Conservation (phyloP, 2,113 vertebrate genomes). For the Coptodon bakossiorum region DNA sequence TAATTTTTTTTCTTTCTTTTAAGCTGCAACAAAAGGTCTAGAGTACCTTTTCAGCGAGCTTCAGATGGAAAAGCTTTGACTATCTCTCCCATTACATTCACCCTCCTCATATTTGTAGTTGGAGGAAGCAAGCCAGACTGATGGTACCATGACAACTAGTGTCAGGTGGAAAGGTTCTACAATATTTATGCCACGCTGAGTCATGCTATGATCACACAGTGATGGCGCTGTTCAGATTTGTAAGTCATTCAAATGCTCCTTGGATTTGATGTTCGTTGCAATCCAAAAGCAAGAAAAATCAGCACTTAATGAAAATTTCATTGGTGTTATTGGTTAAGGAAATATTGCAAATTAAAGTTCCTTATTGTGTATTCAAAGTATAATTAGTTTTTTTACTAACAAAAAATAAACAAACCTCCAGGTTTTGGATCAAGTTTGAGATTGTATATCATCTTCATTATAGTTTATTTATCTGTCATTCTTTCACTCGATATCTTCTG, state of each 20-base stretch:
- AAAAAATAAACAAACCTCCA: not conserved
- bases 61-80: not conserved
- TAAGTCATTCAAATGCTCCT: not conserved
- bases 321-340: not conserved
- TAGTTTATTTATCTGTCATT: not conserved
- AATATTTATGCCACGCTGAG: slow-evolving; percentile 23
- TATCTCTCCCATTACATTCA: not conserved
- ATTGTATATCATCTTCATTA: not conserved
- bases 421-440: not conserved
- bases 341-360: not conserved
- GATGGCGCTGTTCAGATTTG: not conserved
- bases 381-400: not conserved
- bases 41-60: not conserved
- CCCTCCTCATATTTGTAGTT: slow-evolving; percentile 41
- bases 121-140: not conserved
- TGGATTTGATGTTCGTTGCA: not conserved
- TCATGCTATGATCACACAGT: slow-evolving; percentile 16
- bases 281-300: not conserved
- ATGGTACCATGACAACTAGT: slow-evolving; percentile 44
- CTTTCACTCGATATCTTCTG: not conserved
- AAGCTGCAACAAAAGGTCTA: not conserved
- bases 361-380: not conserved
- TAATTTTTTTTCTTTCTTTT: not conserved
- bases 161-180: slow-evolving; percentile 19
- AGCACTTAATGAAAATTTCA: not conserved